Conservation (phyloP, 2,797 vertebrate genomes). For the Benthosema pterotum region DNA sequence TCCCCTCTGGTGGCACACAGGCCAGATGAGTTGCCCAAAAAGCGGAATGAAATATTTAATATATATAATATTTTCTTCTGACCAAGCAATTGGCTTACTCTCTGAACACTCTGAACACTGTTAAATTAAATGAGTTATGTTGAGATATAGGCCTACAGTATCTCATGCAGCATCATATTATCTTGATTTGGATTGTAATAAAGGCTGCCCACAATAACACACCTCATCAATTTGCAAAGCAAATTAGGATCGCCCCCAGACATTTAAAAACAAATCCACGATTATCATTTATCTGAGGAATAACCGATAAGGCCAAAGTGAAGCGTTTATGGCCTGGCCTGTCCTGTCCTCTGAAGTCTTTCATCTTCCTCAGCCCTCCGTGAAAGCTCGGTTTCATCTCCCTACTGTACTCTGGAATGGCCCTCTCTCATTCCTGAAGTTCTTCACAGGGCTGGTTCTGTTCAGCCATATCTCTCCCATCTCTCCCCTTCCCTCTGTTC, state of each 20-base stretch:
- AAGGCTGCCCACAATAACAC: not conserved
- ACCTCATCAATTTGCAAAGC: not conserved
- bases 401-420: constrained; percentile 62
- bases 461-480: constrained; percentile 59
- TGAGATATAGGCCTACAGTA: no score
- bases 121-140: no score
- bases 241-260: not conserved
- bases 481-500: constrained; percentile 49
- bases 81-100: no score
- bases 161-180: no score
- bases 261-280: not conserved
- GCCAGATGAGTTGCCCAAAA: no score
- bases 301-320: constrained; percentile 1
- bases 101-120: no score
- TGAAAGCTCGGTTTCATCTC: constrained; percentile 57
- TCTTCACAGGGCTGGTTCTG: constrained; percentile 26
- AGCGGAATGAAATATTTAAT: no score
- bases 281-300: not conserved
- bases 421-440: constrained; percentile 64
- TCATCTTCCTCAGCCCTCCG: constrained; percentile 49
- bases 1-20: no score
- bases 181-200: no score
- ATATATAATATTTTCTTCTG: no score
- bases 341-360: constrained; percentile 37
- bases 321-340: constrained; percentile 8